Percentiles rank a stretch among this genome's conserved stretches.
phyloP scores from a whole-genome alignment of 2,113 vertebrate species.

The Takifugu flavidus region DNA sequence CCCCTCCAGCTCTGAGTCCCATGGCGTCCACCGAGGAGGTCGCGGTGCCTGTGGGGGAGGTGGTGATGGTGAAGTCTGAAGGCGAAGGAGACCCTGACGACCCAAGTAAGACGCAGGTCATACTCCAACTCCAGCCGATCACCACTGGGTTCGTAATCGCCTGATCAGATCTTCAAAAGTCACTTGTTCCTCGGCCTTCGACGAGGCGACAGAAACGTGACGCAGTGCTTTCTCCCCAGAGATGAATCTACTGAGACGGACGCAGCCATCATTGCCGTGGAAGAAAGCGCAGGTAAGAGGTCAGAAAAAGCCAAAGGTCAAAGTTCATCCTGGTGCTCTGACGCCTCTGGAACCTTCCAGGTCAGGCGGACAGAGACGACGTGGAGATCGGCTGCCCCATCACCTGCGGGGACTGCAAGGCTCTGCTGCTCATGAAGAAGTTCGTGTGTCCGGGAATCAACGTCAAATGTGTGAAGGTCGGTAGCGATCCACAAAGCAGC shows the following conservation, averaged over 20 bases:
- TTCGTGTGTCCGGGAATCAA: conserved; percentile 98
- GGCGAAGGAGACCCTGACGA: conserved; percentile 81
- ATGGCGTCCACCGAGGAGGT: conserved; percentile 89
- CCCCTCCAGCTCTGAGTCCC: conserved; percentile 39
- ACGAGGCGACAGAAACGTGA: not conserved
- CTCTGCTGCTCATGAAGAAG: conserved; percentile 92
- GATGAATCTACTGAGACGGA: conserved; percentile 83
- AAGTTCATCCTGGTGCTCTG: no score
- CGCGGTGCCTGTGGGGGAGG: conserved; percentile 88
- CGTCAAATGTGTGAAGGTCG: conserved; percentile 96
- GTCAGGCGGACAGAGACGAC: conserved; percentile 83
- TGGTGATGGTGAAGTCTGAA: conserved; percentile 86
- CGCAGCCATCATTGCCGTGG: conserved; percentile 83
- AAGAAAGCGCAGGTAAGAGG: conserved; percentile 76
- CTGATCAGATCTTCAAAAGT: no score
- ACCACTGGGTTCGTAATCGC: conserved; percentile 80
- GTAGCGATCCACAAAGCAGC: conserved; percentile 7
- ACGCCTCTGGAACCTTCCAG: conserved; percentile 52
- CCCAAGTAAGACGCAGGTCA: conserved; percentile 91
- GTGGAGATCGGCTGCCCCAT: conserved; percentile 92
- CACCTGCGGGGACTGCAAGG: conserved; percentile 95
- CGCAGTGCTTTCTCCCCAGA: conserved; percentile 67
- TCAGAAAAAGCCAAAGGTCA: not conserved
- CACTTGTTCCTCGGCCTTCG: not conserved
- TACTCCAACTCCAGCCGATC: conserved; percentile 90